Evolutionary conservation across 2,888 invertebrate genomes (phyloP).

Genomic region (Pegoplata infirma): DNA sequence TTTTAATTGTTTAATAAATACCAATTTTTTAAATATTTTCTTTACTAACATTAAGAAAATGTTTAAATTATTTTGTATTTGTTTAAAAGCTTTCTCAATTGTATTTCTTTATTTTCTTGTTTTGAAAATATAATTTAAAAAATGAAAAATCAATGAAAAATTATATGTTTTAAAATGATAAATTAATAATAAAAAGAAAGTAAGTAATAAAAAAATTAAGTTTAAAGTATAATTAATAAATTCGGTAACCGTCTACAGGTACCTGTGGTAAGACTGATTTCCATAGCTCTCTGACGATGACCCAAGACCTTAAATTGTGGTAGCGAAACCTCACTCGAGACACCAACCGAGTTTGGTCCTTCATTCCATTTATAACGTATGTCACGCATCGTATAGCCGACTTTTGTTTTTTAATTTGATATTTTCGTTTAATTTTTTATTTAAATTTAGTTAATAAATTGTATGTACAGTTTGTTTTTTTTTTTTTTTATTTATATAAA

Average conservation of each 20-base stretch:
- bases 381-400: conserved; percentile 99
- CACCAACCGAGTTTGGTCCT: conserved; percentile 95
- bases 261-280: conserved; percentile 98
- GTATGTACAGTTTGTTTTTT: conserved; percentile 28
- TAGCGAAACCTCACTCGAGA: conserved; percentile 96
- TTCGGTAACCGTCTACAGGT: conserved; percentile 81
- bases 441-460: conserved; percentile 18
- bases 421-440: conserved; percentile 56
- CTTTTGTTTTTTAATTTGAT: conserved; percentile 78
- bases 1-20: neutral
- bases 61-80: neutral
- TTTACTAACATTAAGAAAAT: neutral
- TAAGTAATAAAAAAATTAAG: conserved; percentile 31
- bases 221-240: conserved; percentile 66
- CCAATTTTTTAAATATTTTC: conserved; percentile 1
- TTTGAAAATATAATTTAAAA: conserved; percentile 9
- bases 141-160: neutral
- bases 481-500: conserved; percentile 30
- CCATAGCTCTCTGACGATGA: conserved; percentile 96
- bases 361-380: conserved; percentile 98
- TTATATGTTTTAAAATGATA: too few species aligned
- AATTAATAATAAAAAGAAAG: conserved; percentile 38
- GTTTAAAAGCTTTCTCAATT: conserved; percentile 32
- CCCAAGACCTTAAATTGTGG: conserved; percentile 99
- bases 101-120: neutral